A percentile compares a stretch with the other conserved stretches of the same genome.
Conservation (phyloP, 2,113 vertebrate genomes). For the Tor tambroides region DNA sequence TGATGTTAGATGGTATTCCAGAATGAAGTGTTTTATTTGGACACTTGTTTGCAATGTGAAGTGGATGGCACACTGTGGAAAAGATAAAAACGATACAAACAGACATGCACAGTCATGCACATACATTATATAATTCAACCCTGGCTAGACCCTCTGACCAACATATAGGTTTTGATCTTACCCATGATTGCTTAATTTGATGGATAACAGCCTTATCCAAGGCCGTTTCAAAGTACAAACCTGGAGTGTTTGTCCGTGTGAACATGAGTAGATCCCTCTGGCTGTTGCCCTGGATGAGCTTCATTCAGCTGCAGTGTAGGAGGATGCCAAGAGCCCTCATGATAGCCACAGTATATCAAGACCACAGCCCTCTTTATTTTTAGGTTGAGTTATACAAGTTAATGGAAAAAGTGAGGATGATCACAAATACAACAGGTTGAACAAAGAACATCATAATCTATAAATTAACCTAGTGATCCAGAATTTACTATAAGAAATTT, state of each 20-base stretch:
- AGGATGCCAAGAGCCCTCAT: slow-evolving; percentile 28
- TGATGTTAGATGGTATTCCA: slow-evolving; percentile 27
- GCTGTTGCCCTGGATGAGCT: slow-evolving; percentile 6
- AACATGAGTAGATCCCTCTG: background rate
- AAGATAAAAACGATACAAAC: background rate
- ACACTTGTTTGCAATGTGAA: slow-evolving; percentile 46
- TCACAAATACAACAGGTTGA: too few species aligned
- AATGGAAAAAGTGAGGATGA: too few species aligned
- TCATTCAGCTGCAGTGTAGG: slow-evolving; percentile 1
- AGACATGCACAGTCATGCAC: background rate
- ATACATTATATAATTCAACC: background rate
- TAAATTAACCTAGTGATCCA: too few species aligned
- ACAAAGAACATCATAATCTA: too few species aligned
- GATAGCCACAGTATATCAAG: background rate
- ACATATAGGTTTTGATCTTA: background rate
- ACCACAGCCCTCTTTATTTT: slow-evolving; percentile 1
- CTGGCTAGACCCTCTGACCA: background rate
- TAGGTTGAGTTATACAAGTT: background rate
- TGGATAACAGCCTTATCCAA: background rate
- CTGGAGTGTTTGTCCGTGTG: background rate
- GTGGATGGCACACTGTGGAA: slow-evolving; percentile 45
- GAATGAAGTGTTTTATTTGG: slow-evolving; percentile 30
- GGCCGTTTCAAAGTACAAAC: background rate
- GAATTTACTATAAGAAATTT: too few species aligned
- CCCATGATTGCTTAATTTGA: background rate